Evolutionary conservation across 2,113 vertebrate genomes (phyloP).

Genomic region (Triplophysa siluroides): DNA sequence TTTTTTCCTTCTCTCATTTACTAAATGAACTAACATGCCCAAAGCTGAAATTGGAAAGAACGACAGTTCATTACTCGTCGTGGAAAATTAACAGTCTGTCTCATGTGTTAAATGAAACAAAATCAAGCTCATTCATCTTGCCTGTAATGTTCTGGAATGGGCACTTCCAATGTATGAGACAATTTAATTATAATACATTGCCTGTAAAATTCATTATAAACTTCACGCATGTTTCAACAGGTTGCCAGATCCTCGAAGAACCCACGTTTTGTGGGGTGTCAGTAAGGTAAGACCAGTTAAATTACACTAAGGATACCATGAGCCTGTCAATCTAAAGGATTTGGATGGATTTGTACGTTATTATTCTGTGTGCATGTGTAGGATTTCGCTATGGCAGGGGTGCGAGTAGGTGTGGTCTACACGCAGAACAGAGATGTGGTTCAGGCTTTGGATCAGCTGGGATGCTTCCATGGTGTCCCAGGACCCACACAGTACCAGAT

Average conservation of each 20-base stretch:
- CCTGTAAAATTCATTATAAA: not conserved
- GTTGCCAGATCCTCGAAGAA: conserved; percentile 93
- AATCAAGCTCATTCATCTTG: not conserved
- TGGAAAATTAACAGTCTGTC: not conserved
- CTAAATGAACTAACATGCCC: not conserved
- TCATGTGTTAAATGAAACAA: not conserved
- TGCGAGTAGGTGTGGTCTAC: conserved; percentile 87
- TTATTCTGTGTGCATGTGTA: conserved; percentile 59
- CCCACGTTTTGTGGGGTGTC: conserved; percentile 92
- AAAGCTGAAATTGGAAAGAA: not conserved
- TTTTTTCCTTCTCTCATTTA: not conserved
- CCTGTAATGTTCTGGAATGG: not conserved
- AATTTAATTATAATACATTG: not conserved
- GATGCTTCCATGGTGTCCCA: conserved; percentile 83
- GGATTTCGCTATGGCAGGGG: conserved; percentile 91
- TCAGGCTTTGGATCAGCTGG: conserved; percentile 82
- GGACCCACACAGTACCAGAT: conserved; percentile 87
- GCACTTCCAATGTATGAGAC: not conserved
- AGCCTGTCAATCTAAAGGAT: not conserved
- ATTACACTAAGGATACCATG: not conserved
- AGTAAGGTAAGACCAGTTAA: conserved; percentile 82
- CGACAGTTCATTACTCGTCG: not conserved
- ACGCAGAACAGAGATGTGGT: conserved; percentile 85
- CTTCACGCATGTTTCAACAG: conserved; percentile 69
- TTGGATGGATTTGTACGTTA: not conserved